Base-by-base conservation (phyloP, 2,113 vertebrate species). In the Nematolebias whitei region DNA sequence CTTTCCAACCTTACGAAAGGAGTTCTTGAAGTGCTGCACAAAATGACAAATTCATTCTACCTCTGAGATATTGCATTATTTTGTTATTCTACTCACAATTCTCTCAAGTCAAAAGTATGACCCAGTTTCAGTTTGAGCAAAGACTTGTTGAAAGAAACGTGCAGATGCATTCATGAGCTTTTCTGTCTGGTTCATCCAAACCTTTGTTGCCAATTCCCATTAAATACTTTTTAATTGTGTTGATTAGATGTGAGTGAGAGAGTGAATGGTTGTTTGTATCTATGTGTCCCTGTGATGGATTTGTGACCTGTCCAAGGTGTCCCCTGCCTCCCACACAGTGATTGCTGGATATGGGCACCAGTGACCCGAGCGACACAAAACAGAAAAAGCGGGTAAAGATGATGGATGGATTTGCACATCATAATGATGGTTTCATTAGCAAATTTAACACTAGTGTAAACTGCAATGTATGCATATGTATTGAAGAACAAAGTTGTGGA, bases 81-180 rank as follows among this genome's bases (percentile, higher is more conserved):
- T 48, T n/a, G 16, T 41, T 24, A 23, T 51, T 44, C 16, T 22
- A 35, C 22, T 39, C 3, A 41, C 38, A 66, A 19, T 60, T 61
- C 43, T 53, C 35, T 56, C 5, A 68, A 60, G 50, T 20, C 54
- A 3, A 58, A 69, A 41, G 18, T 39, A 7, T 59, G 44, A 59
- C 14, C 35, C 8, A 23, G 5, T 63, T 58, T 80, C 15, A 5
- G 8, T 9, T 15, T 2, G 44, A 48, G 22, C 7, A 20, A 55
- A 32, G 38, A 32, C 50, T 2, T 39, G 14, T 41, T 41, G 40
- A 41, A 41, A 45, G 29, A 54, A 22, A 48, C 2, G 22, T 26
- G 40, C 1, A 14, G 14, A 23, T 40, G 22, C 13, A 57, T 39
- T 16, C 20, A 3, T 26, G 41, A 16, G 11, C 5, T 38, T 44